Conservation (phyloP, 1,140 invertebrate genomes). For the Manduca sexta region DNA sequence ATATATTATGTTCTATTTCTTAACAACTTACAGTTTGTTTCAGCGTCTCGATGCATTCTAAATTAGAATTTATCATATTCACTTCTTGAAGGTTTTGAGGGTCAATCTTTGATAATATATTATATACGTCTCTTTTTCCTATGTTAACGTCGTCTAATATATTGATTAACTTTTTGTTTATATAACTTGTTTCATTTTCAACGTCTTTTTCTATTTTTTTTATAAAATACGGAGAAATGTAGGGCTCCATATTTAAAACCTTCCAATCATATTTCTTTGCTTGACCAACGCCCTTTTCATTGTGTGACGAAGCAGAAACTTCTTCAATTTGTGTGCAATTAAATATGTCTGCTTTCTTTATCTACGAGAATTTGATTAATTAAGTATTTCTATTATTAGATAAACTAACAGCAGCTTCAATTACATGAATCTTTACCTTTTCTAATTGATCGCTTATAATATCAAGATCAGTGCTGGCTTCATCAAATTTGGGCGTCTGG, state of each 20-base stretch:
- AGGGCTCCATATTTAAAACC: too few relatives aligned
- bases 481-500: slow-evolving; percentile 44
- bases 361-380: not conserved
- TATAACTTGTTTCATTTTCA: slow-evolving; percentile 6
- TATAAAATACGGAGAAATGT: too few relatives aligned
- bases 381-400: not conserved
- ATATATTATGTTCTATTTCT: too few relatives aligned
- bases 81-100: slow-evolving; percentile 16
- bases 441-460: slow-evolving; percentile 35
- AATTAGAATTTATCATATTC: slow-evolving; percentile 12
- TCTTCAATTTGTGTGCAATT: too few relatives aligned
- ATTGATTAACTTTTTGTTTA: slow-evolving; percentile 41
- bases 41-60: too few relatives aligned
- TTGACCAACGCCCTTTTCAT: too few relatives aligned
- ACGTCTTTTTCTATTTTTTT: not conserved
- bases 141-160: slow-evolving; percentile 52
- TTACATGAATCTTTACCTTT: slow-evolving; percentile 30
- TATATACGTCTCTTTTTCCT: slow-evolving; percentile 31
- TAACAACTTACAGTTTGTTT: too few relatives aligned
- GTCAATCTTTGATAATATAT: slow-evolving; percentile 39
- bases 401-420: too few relatives aligned
- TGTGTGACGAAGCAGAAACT: too few relatives aligned
- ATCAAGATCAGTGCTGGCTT: slow-evolving; percentile 36
- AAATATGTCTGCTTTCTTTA: not conserved
- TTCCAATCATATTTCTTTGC: too few relatives aligned